These are phyloP conservation scores for Onthophagus taurus DNA, from an alignment of 1,140 invertebrate genomes.

Conservation along the genomic window DNA sequence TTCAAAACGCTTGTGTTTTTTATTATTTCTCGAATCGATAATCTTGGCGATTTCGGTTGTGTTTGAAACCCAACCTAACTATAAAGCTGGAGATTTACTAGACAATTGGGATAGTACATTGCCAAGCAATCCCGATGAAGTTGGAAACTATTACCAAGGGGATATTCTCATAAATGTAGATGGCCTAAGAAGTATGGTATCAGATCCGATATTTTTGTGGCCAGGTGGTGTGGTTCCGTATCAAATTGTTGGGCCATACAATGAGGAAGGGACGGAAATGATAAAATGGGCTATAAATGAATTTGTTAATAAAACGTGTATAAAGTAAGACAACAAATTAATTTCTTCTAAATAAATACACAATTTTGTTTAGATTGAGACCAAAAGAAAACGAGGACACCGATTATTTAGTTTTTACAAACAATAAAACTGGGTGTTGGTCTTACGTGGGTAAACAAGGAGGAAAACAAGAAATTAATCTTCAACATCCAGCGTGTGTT, in stretches of 20 bases:
- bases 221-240: constrained; percentile 60
- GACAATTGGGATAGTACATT: constrained; percentile 49
- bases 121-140: constrained; percentile 59
- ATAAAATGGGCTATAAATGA: constrained; percentile 45
- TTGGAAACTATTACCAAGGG: constrained; percentile 64
- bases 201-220: constrained; percentile 50
- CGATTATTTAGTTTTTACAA: constrained; percentile 55
- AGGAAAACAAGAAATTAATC: constrained; percentile 59
- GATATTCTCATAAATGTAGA: constrained; percentile 57
- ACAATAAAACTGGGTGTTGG: constrained; percentile 67
- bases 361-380: constrained; percentile 36
- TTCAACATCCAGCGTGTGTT: constrained; percentile 65
- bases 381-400: constrained; percentile 44
- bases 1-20: no score
- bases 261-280: constrained; percentile 33
- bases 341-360: no score
- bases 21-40: no score
- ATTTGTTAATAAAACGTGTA: constrained; percentile 59
- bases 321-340: no score
- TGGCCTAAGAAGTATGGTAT: constrained; percentile 54
- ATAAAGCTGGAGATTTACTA: constrained; percentile 42
- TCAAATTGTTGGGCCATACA: constrained; percentile 52
- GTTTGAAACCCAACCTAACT: no score
- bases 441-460: constrained; percentile 64
- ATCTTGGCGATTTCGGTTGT: no score